These are phyloP conservation scores for Philopedon plagiatum DNA, from an alignment of 2,888 invertebrate species.

Conservation along the genomic window DNA sequence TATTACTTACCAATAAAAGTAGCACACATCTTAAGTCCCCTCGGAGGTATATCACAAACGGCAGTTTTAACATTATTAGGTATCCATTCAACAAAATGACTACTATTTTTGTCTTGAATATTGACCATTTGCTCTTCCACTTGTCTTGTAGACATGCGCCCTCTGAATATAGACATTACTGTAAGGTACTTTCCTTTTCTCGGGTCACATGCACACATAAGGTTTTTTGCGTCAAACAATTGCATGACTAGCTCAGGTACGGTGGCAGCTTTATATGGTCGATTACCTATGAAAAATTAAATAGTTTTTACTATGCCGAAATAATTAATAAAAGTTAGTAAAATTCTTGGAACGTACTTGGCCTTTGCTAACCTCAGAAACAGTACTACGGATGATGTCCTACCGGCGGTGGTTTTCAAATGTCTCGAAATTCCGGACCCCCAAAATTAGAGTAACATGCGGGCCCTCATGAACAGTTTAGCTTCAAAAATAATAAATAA, in stretches of 20 bases:
- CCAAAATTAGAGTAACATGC: no score
- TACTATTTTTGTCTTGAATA: constrained; percentile 78
- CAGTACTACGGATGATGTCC: no score
- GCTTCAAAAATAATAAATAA: no score
- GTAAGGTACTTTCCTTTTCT: constrained; percentile 85
- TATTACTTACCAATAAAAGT: constrained; percentile 71
- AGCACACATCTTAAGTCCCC: constrained; percentile 78
- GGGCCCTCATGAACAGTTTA: no score
- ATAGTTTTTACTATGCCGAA: not conserved
- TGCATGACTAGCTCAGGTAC: constrained; percentile 85
- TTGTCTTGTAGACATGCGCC: constrained; percentile 78
- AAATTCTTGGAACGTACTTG: no score
- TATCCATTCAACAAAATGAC: constrained; percentile 79
- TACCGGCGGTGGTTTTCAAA: no score
- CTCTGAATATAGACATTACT: constrained; percentile 86
- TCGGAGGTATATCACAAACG: constrained; percentile 80
- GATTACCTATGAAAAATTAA: constrained; percentile 65
- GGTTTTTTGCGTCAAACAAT: constrained; percentile 88
- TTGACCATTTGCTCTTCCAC: constrained; percentile 76
- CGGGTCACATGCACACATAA: constrained; percentile 93
- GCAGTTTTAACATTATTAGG: constrained; percentile 82
- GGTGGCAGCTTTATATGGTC: constrained; percentile 81
- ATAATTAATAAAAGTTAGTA: not conserved
- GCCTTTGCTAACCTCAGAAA: no score
- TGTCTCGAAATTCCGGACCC: no score